Base-by-base conservation (phyloP, 2,797 vertebrate species). In the Nothura maculosa region DNA sequence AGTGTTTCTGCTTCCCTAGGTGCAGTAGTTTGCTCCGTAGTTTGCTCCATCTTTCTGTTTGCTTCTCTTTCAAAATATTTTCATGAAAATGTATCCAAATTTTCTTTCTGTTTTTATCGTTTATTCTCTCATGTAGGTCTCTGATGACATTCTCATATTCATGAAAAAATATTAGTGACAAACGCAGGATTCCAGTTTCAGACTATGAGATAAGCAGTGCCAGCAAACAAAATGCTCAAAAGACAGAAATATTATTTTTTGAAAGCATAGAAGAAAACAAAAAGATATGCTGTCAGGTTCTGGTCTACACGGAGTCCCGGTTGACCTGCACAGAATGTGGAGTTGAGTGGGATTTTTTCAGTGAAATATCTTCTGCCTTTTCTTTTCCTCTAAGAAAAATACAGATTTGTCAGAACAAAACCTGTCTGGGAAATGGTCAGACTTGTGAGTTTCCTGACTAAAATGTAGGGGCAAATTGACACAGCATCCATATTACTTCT, bases 1-100 rank as follows among this genome's bases (percentile, higher is more conserved):
- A 72, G 34, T 30, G 40, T 67, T 94, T 91, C 87, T 77, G 17
- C 66, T 87, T 81, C 43, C 30, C 21, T 67, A 76, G 9, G 30
- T 50, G 25, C 62, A 79, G 42, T 0, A 0, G 34, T 68, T 85
- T 43, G 75, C 30, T 78, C 48, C 5, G 42, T 0, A 0, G 34
- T 68, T 85, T 43, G 75, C 30, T 78, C 48, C 5, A 4, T 28
- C 22, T 19, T 22, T 34, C 58, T 42, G 30, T 30, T 75, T 38
- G 34, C 50, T 28, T 83, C 66, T 57, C 60, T 86, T 94, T 79
- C 28, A 58, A 91, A 81, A 57, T 84, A 62, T 64, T 85, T 78
- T 16, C 22, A 57, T 66, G 43, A 50, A 2, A 5, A 3, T 21
- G 1, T 60, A 90, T 85, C 43, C 4, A 18, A 62, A 70, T 87